phyloP scores from a whole-genome alignment of 2,888 invertebrate species.

The Chrysolina americana region DNA sequence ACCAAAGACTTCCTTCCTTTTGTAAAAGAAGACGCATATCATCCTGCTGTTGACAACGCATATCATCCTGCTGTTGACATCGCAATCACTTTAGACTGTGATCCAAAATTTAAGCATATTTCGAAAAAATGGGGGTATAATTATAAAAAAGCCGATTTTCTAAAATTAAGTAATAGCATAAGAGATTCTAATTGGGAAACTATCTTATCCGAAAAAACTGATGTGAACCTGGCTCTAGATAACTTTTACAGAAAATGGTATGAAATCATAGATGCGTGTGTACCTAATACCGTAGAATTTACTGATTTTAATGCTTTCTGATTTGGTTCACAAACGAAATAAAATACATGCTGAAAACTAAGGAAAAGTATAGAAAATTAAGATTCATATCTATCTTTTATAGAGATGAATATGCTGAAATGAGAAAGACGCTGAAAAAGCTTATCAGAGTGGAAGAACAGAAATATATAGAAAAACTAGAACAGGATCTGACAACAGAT shows the following conservation, averaged over 20 bases:
- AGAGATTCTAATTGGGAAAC: slow-evolving; percentile 10
- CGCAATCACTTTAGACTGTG: not conserved
- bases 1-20: slow-evolving; percentile 17
- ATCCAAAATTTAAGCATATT: not conserved
- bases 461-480: too few species aligned
- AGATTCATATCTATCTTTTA: too few species aligned
- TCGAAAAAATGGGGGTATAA: not conserved
- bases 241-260: slow-evolving; percentile 8
- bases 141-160: not conserved
- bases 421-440: too few species aligned
- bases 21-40: too few species aligned
- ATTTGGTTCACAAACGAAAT: too few species aligned
- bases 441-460: too few species aligned
- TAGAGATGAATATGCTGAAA: too few species aligned
- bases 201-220: too few species aligned
- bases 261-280: not conserved
- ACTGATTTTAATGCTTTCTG: not conserved
- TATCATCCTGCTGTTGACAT: slow-evolving; percentile 24
- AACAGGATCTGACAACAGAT: too few species aligned
- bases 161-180: slow-evolving; percentile 9
- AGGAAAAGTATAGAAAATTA: too few species aligned
- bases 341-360: not conserved
- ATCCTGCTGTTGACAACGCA: slow-evolving; percentile 20
- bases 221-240: slow-evolving; percentile 14
- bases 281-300: slow-evolving; percentile 3